Base-by-base conservation (phyloP, 2,888 invertebrate genomes). In the Callimorpha dominula region DNA sequence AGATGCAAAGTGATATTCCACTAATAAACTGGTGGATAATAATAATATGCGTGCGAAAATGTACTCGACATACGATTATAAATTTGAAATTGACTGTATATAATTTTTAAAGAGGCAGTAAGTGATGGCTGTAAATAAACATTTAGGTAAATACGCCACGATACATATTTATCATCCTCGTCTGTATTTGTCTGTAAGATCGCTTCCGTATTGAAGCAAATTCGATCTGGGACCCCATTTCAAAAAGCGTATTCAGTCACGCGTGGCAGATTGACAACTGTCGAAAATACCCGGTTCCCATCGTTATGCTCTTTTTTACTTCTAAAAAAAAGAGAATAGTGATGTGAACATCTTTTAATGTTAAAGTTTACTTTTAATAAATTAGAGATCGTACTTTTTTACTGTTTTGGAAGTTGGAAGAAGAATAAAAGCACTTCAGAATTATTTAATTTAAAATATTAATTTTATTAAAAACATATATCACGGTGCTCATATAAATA, bases 191-290 rank as follows among this genome's bases (percentile, higher is more conserved):
- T 76, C 9, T 81, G 84, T 81, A 83, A 88, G 87, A 87, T 87
- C 84, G 84, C 80, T 86, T 88, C 88, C 89, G 87, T 87, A 87
- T 87, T 83, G 82, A 81, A 82, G 84, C 78, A 87, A 91, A 93
- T 92, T 91, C 86, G 88, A 92, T 90, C 87, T 83, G 82, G 82
- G 77, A 78, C 74, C 84, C 77, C 82, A 75, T 80, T 70, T 78
- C 84, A 85, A 40, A 83, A 87, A 83, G 86, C 80, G 85, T 71
- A 80, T 74, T 81, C 90, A 90, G 88, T 90, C 92, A 91, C 88
- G 92, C 93, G 91, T 87, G 77, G 70, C 86, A 87, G 91, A 94
- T 92, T 93, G 93, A 93, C 93, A 93, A 92, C 90, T 90, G 91
- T 87, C 88, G 86, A 90, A 91, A 90, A 88, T 86, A 87, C 80